Percentiles rank a stretch among this genome's conserved stretches.
Conservation (phyloP, 2,113 vertebrate genomes). For the Thunnus maccoyii region DNA sequence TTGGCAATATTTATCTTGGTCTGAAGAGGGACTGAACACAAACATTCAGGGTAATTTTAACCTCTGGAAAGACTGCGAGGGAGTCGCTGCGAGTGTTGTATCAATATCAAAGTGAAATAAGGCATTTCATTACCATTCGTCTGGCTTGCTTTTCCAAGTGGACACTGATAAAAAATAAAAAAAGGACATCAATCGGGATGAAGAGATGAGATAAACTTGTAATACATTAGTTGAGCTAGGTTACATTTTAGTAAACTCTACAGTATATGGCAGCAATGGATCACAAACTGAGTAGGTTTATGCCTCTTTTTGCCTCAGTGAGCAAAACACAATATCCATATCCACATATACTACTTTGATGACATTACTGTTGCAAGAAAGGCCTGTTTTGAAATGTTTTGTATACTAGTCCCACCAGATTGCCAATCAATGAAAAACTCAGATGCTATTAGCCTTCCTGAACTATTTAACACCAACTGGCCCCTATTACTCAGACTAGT, state of each 20-base stretch:
- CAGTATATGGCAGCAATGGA: slow-evolving; percentile 12
- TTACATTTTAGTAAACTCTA: slow-evolving; percentile 6
- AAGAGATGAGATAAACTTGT: slow-evolving; percentile 32
- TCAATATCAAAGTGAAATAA: slow-evolving; percentile 72
- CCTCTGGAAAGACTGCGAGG: slow-evolving; percentile 54
- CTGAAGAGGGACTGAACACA: slow-evolving; percentile 74
- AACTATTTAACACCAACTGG: slow-evolving; percentile 79
- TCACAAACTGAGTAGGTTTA: slow-evolving; percentile 9
- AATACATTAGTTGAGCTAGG: slow-evolving; percentile 12
- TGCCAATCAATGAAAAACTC: slow-evolving; percentile 78
- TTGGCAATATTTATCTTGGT: slow-evolving; percentile 82
- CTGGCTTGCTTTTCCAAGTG: slow-evolving; percentile 21
- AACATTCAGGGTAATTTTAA: slow-evolving; percentile 76
- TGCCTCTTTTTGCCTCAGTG: slow-evolving; percentile 18
- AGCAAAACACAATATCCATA: slow-evolving; percentile 15
- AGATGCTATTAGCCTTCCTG: slow-evolving; percentile 78
- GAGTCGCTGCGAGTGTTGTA: slow-evolving; percentile 38
- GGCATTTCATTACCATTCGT: slow-evolving; percentile 53
- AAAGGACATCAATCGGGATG: slow-evolving; percentile 5
- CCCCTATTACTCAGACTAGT: slow-evolving; percentile 72
- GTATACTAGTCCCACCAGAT: slow-evolving; percentile 71
- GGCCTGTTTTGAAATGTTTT: slow-evolving; percentile 70
- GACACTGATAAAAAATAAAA: slow-evolving; percentile 34
- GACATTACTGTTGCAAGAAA: slow-evolving; percentile 30
- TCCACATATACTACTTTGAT: slow-evolving; percentile 37